Conservation (phyloP, 2,113 vertebrate species). For the Grammomys dolichurus region DNA sequence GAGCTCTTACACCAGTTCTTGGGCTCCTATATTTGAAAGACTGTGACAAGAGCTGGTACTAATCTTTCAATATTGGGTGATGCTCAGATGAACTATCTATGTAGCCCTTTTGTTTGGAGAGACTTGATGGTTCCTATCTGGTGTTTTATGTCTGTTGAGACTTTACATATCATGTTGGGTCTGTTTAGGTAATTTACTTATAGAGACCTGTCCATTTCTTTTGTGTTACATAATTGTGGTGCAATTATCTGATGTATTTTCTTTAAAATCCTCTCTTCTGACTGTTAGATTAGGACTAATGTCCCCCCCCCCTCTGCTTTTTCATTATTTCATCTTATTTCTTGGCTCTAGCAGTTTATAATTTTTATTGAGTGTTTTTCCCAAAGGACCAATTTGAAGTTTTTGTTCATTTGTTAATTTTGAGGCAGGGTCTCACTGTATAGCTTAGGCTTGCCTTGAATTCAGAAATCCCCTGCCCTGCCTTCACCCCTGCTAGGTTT, state of each 20-base stretch:
- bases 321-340: neutral
- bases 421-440: neutral
- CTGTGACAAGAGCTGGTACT: neutral
- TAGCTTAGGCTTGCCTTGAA: neutral
- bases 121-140: neutral
- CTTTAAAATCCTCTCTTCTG: neutral
- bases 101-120: neutral
- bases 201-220: slow-evolving; percentile 23
- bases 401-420: neutral
- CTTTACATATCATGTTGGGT: neutral
- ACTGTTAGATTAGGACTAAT: neutral
- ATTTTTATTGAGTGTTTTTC: neutral
- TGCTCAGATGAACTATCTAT: neutral
- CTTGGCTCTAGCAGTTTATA: neutral
- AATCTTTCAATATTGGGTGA: neutral
- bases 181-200: neutral
- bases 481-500: neutral
- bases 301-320: neutral
- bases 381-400: neutral
- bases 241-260: neutral
- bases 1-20: neutral
- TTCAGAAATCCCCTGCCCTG: neutral
- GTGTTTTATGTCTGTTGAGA: neutral
- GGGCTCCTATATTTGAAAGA: neutral
- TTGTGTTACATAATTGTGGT: neutral